Conservation (phyloP, 2,797 vertebrate species). For the Anguilla marmorata region DNA sequence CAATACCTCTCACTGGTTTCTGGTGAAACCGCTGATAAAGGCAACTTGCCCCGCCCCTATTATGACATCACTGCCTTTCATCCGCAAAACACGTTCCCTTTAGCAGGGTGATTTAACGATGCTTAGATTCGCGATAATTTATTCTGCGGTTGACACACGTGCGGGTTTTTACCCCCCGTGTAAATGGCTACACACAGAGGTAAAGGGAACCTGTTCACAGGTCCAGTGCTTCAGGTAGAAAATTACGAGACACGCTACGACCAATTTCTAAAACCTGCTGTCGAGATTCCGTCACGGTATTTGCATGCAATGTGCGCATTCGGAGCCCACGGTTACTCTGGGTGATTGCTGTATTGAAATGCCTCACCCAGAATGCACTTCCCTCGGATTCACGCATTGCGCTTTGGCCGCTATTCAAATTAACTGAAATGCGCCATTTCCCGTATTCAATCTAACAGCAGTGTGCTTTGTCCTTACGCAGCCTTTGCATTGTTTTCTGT, state of each 20-base stretch:
- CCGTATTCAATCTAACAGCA: neutral
- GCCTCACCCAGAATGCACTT: neutral
- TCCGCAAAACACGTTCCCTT: neutral
- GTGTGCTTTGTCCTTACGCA: neutral
- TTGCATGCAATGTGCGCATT: neutral
- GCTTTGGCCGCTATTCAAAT: neutral
- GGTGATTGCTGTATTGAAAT: neutral
- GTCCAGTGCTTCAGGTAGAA: neutral
- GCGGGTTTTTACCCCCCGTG: too few relatives aligned
- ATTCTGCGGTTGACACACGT: neutral
- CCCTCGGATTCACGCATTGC: neutral
- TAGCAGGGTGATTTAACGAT: neutral
- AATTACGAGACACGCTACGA: neutral
- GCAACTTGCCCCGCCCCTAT: neutral
- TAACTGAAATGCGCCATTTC: neutral
- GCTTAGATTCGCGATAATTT: neutral
- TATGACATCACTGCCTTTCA: constrained; percentile 1
- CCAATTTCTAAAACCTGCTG: neutral
- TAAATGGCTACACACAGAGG: too few relatives aligned
- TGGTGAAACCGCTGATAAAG: too few relatives aligned
- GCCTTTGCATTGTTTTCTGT: neutral
- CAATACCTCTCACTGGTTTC: neutral
- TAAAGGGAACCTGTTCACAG: neutral
- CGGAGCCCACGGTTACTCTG: neutral
- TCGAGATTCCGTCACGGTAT: neutral